Evolutionary conservation across 2,888 invertebrate genomes (phyloP).

Genomic region (Vesta saturnalis): DNA sequence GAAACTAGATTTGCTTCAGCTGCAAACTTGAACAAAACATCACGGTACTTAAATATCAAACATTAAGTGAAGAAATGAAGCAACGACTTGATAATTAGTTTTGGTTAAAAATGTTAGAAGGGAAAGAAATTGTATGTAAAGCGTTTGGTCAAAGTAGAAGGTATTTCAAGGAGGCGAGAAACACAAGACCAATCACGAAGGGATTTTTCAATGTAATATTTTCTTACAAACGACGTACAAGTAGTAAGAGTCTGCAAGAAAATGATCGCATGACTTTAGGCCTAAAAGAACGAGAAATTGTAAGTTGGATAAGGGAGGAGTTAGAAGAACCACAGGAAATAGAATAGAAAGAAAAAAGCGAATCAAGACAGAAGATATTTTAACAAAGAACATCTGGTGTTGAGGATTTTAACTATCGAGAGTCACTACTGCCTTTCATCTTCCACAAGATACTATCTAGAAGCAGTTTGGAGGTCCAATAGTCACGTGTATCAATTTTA

Average conservation of each 20-base stretch:
- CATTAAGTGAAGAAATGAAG: not conserved
- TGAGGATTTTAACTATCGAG: no score
- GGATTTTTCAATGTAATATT: not conserved
- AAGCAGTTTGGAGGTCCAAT: not conserved
- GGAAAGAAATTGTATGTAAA: not conserved
- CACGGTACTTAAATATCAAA: not conserved
- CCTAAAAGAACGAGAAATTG: not conserved
- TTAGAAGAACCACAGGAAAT: not conserved
- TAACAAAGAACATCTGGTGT: no score
- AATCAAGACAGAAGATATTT: not conserved
- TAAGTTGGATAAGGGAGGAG: not conserved
- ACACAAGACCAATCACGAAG: not conserved
- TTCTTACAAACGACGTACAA: not conserved
- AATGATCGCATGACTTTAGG: not conserved
- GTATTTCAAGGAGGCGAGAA: not conserved
- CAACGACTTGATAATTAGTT: not conserved
- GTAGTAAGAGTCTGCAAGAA: not conserved
- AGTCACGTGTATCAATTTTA: no score
- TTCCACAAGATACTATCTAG: not conserved
- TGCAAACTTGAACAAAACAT: not conserved
- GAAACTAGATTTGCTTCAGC: not conserved
- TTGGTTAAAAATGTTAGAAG: not conserved
- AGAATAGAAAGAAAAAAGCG: not conserved
- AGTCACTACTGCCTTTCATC: not conserved
- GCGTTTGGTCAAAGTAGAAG: not conserved